phyloP scores from a whole-genome alignment of 2,888 invertebrate species.

The Folsomia candida region DNA sequence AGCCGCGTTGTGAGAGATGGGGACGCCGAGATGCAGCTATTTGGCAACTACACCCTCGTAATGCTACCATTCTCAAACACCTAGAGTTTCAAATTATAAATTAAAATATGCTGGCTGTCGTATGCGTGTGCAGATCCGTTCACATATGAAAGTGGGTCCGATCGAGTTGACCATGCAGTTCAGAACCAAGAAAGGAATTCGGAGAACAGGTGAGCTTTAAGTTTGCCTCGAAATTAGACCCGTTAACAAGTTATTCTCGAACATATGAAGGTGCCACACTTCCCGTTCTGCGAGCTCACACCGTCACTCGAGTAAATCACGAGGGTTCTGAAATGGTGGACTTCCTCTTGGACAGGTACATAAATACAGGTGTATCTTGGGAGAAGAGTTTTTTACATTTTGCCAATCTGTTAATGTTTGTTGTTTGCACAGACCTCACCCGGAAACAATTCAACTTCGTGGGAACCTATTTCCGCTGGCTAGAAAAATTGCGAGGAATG shows the following conservation, averaged over 20 bases:
- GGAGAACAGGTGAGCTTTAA: not conserved
- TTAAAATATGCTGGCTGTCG: too few species aligned
- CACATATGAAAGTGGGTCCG: conserved; percentile 47
- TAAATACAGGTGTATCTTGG: not conserved
- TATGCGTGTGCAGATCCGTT: conserved; percentile 49
- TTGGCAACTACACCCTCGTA: conserved; percentile 50
- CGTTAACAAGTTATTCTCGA: too few species aligned
- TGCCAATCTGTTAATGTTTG: too few species aligned
- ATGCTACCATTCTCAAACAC: conserved; percentile 8
- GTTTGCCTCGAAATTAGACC: not conserved
- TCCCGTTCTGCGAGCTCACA: conserved; percentile 40
- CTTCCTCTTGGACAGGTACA: conserved; percentile 48
- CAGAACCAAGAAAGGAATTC: conserved; percentile 42
- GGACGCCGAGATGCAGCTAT: conserved; percentile 49
- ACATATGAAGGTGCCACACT: conserved; percentile 45
- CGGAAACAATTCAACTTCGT: conserved; percentile 47
- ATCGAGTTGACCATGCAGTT: conserved; percentile 48
- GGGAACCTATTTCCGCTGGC: conserved; percentile 47
- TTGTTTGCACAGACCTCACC: conserved; percentile 42
- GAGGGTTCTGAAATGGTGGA: conserved; percentile 51
- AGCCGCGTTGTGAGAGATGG: conserved; percentile 43
- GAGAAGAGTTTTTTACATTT: too few species aligned
- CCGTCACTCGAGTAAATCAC: conserved; percentile 47
- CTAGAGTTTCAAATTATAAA: not conserved
- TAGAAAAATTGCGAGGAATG: conserved; percentile 43